These are phyloP conservation scores for Drosophila nikananu DNA, from an alignment of 1,140 invertebrate species.

Conservation along the genomic window DNA sequence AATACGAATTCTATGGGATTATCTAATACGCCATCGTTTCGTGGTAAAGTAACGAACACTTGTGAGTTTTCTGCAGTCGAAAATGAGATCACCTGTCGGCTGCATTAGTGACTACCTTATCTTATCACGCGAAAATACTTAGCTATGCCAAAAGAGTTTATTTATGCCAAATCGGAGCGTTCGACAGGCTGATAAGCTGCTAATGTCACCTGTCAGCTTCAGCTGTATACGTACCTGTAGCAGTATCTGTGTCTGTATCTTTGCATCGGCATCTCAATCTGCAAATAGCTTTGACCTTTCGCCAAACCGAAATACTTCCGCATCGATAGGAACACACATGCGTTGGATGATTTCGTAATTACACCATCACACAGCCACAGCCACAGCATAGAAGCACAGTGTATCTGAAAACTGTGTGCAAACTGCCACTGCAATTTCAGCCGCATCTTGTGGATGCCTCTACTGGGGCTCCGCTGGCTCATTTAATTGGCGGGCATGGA, in stretches of 20 bases:
- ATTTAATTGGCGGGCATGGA: conserved; percentile 59
- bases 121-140: conserved; percentile 35
- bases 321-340: conserved; percentile 51
- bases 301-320: conserved; percentile 48
- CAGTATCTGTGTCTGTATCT: conserved; percentile 22
- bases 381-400: conserved; percentile 42
- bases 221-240: background rate
- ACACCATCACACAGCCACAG: too few species aligned
- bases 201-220: background rate
- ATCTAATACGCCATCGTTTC: conserved; percentile 47
- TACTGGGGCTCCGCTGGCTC: conserved; percentile 41
- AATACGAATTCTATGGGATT: conserved; percentile 37
- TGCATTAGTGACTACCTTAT: conserved; percentile 35
- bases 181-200: conserved; percentile 36
- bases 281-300: conserved; percentile 55
- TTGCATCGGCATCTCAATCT: conserved; percentile 18
- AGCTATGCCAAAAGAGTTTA: conserved; percentile 33
- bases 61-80: conserved; percentile 66
- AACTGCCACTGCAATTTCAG: conserved; percentile 14
- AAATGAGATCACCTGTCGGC: conserved; percentile 61
- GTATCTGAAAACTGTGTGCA: conserved; percentile 7
- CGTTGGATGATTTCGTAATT: conserved; percentile 70
- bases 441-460: conserved; percentile 39
- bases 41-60: conserved; percentile 28
- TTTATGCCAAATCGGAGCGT: conserved; percentile 35